Base-by-base conservation (phyloP, 2,888 invertebrate species). In the Catocala fraxini region DNA sequence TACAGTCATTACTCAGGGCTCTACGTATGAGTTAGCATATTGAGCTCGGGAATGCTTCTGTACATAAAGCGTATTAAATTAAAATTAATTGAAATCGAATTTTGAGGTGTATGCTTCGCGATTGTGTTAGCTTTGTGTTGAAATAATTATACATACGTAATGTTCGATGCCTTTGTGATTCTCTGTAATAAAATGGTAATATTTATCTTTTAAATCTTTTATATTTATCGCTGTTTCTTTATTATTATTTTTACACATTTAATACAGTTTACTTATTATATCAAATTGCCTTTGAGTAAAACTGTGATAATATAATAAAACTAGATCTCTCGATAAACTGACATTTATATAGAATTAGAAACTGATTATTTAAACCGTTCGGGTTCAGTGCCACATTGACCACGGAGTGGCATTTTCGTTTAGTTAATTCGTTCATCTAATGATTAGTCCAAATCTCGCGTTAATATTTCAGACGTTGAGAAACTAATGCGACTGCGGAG, bases 11-110 rank as follows among this genome's bases (percentile, higher is more conserved):
- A 87, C 86, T 87, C 85, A 84, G 74, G 51, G 42, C 56, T 42
- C 48, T 45, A 55, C 80, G 83, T 83, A 83, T 82, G 84, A 84
- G 86, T 84, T 85, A 83, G 87, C 86, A 81, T 85, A 83, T 81
- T 85, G 73, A 56, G 73, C 60, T 59, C 59, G 56, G 39, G 52
- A 51, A 70, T 52, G 69, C 59, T 64, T 60, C 59, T 15, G 62
- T 71, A 76, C 64, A 75, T 77, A 72, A 67, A 64, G 63, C 78
- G 70, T 65, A 48, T 57, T 61, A 71, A 75, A 76, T 76, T 77
- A 66, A 77, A 75, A 77, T 77, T 76, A 76, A 76, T 77, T 70
- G 70, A 67, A 77, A 70, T 75, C 61, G 67, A 77, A 74, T 77
- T 47, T 63, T 48, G 61, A 64, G 56, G 61, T 57, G 48, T 63